Evolutionary conservation across 2,888 invertebrate species (phyloP).

Genomic region (Tiliacea aurago): DNA sequence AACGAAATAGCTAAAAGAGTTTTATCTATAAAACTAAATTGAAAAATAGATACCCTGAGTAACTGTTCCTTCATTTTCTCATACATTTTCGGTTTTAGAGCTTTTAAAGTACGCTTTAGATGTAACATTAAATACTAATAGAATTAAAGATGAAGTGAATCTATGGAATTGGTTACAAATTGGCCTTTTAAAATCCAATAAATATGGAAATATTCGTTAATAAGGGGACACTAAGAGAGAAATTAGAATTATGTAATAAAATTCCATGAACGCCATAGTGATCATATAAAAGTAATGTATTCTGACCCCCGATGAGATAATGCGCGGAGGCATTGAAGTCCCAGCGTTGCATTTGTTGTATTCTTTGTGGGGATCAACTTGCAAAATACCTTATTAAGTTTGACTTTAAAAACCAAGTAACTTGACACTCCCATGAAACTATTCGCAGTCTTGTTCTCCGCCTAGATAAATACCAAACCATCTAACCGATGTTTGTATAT

Average conservation of each 20-base stretch:
- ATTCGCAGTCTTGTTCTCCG: conserved; percentile 1
- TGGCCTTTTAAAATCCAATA: conserved; percentile 46
- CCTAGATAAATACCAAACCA: neutral
- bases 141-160: conserved; percentile 47
- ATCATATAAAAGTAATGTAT: conserved; percentile 21
- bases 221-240: conserved; percentile 47
- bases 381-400: conserved; percentile 8
- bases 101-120: conserved; percentile 41
- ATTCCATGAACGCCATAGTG: conserved; percentile 8
- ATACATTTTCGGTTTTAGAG: conserved; percentile 42
- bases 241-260: conserved; percentile 43
- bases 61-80: conserved; percentile 37
- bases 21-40: conserved; percentile 32
- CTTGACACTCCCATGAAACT: conserved; percentile 14
- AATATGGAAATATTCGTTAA: conserved; percentile 51
- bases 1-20: conserved; percentile 40
- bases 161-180: conserved; percentile 46
- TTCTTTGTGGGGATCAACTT: conserved; percentile 11
- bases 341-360: conserved; percentile 14
- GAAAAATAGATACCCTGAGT: conserved; percentile 23
- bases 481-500: conserved; percentile 32
- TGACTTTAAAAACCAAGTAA: conserved; percentile 12
- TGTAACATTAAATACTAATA: conserved; percentile 52
- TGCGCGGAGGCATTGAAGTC: conserved; percentile 24
- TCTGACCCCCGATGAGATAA: conserved; percentile 50